Percentiles rank a stretch among this genome's conserved stretches.
Conservation (phyloP, 2,888 invertebrate genomes). For the Magallana nippona region DNA sequence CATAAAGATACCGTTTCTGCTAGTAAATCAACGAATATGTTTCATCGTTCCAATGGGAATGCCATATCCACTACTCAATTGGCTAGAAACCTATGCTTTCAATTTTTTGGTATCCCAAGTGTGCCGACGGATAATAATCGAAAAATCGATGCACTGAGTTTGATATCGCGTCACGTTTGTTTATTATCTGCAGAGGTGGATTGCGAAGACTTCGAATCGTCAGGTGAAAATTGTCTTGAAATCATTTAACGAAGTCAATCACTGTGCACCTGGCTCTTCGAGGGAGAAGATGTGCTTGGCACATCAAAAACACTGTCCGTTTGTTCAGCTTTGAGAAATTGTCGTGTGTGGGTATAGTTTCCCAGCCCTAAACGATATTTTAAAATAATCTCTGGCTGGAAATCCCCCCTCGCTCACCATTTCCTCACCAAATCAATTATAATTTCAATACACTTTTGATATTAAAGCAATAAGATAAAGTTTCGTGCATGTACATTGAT, state of each 20-base stretch:
- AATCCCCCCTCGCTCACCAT: no score
- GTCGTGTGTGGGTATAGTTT: neutral
- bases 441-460: neutral
- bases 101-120: constrained; percentile 4
- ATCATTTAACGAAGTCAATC: neutral
- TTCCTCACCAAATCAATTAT: neutral
- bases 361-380: neutral
- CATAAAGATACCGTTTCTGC: no score
- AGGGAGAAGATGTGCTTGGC: neutral
- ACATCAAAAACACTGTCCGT: constrained; percentile 10
- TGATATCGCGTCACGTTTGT: constrained; percentile 16
- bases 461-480: neutral
- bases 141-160: constrained; percentile 8
- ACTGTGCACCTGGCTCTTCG: neutral
- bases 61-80: neutral
- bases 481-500: neutral
- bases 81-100: neutral
- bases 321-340: neutral
- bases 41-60: neutral
- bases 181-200: constrained; percentile 5
- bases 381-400: neutral
- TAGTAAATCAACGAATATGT: neutral
- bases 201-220: neutral
- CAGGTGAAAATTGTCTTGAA: neutral
- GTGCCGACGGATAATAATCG: neutral